phyloP scores from a whole-genome alignment of 2,888 invertebrate genomes.

The Orthosia incerta region DNA sequence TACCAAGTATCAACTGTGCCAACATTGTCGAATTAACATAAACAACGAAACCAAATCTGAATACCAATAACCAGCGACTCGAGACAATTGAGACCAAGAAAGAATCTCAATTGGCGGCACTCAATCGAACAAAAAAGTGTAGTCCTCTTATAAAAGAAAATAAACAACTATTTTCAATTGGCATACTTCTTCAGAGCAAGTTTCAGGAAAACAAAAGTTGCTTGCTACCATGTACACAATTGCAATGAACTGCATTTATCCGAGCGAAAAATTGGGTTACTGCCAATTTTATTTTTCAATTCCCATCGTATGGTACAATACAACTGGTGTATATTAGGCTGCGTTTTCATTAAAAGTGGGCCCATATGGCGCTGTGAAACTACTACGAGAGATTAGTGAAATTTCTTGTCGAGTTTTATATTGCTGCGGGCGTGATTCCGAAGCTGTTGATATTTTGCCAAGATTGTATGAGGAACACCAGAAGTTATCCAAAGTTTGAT shows the following conservation, averaged over 20 bases:
- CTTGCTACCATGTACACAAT: slow-evolving; percentile 71
- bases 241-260: slow-evolving; percentile 83
- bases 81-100: slow-evolving; percentile 38
- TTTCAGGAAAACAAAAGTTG: slow-evolving; percentile 73
- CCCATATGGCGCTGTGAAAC: slow-evolving; percentile 60
- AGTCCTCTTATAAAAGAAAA: slow-evolving; percentile 74
- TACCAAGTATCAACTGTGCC: neutral
- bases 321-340: slow-evolving; percentile 65
- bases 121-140: slow-evolving; percentile 65
- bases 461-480: slow-evolving; percentile 27
- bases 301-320: slow-evolving; percentile 64
- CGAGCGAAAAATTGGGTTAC: slow-evolving; percentile 85
- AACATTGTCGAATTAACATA: slow-evolving; percentile 29
- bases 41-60: slow-evolving; percentile 41
- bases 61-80: slow-evolving; percentile 25
- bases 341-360: slow-evolving; percentile 61
- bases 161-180: slow-evolving; percentile 81
- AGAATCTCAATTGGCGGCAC: slow-evolving; percentile 60
- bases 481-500: slow-evolving; percentile 8
- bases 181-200: slow-evolving; percentile 79
- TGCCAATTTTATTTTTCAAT: slow-evolving; percentile 88
- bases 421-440: slow-evolving; percentile 26
- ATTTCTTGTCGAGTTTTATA: slow-evolving; percentile 59
- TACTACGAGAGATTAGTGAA: slow-evolving; percentile 61
- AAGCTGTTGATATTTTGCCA: slow-evolving; percentile 52